Base-by-base conservation (phyloP, 2,888 invertebrate species). In the Hartigia nigra region DNA sequence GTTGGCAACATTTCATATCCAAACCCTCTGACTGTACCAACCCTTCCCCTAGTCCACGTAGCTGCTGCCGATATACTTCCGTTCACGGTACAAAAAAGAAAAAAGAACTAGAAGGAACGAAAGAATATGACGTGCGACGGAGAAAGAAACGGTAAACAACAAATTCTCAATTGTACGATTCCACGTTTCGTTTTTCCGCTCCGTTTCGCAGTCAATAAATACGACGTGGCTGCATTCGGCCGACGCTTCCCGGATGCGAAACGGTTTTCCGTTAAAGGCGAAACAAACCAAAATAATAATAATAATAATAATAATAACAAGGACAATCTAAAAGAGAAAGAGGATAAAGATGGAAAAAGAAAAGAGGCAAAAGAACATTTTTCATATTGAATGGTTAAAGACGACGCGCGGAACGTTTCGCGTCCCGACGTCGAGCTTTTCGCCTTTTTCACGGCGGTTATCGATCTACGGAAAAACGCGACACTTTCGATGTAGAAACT, bases 121-220 rank as follows among this genome's bases (percentile, higher is more conserved):
- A 75, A 69, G 34, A 34, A 55, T 14, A 74, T 32, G 12, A 72
- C 31, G 34, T 31, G 2, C 31, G 23, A 31, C 31, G 9, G 23
- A 72, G 4, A 32, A 76, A 76, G 81, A 78, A 81, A 83, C 75
- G 79, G 81, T 82, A 82, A 85, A 83, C 82, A 84, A 82, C 81
- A 81, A 84, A 84, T 84, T 83, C 81, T 81, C 83, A 75, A 55
- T 55, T 55, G 9, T 23, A 55, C 55, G 55, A 81, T 85, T 78
- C 80, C 81, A 79, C 81, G 80, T 78, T 35, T 72, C 80, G 79
- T 81, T 81, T 84, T 83, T 86, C 81, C 83, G 81, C 84, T 82
- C 83, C 81, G 81, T 77, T 84, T 85, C 78, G 79, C 78, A 74
- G 78, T 81, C 82, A 81, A 87, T 84, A 87, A 86, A 85, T 84